A percentile compares a stretch with the other conserved stretches of the same genome.
Evolutionary conservation across 2,113 vertebrate genomes (phyloP).

Genomic region (Dascyllus trimaculatus): DNA sequence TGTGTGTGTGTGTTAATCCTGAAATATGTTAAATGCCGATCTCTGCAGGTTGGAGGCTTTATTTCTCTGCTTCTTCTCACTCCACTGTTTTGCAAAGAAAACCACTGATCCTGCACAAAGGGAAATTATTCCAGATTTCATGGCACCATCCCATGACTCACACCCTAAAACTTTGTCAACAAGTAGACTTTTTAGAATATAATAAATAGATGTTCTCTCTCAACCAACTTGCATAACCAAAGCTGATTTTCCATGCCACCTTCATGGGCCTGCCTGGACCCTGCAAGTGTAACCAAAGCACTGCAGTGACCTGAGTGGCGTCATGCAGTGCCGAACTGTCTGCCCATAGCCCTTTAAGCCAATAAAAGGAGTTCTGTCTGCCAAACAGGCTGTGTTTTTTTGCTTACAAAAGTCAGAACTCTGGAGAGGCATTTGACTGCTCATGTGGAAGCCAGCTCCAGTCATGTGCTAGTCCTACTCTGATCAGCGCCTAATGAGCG

Average conservation of each 20-base stretch:
- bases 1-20: background rate
- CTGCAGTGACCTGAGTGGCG: constrained; percentile 11
- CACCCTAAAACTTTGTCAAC: too few species aligned
- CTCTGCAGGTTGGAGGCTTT: background rate
- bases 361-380: constrained; percentile 69
- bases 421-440: constrained; percentile 74
- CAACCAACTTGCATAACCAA: constrained; percentile 2
- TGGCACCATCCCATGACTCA: too few species aligned
- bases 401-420: constrained; percentile 32
- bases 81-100: constrained; percentile 25
- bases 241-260: constrained; percentile 25
- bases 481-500: constrained; percentile 69
- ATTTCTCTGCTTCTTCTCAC: background rate
- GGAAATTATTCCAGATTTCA: constrained; percentile 17
- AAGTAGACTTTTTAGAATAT: too few species aligned
- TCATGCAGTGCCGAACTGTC: constrained; percentile 47
- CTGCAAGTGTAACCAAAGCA: constrained; percentile 26
- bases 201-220: background rate
- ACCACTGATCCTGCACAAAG: constrained; percentile 13
- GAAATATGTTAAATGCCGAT: background rate
- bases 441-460: constrained; percentile 77
- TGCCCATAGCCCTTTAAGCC: constrained; percentile 18
- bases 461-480: constrained; percentile 78
- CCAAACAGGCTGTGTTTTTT: constrained; percentile 48
- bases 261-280: background rate